Conservation (phyloP, 2,797 vertebrate genomes). For the Trichosurus vulpecula region DNA sequence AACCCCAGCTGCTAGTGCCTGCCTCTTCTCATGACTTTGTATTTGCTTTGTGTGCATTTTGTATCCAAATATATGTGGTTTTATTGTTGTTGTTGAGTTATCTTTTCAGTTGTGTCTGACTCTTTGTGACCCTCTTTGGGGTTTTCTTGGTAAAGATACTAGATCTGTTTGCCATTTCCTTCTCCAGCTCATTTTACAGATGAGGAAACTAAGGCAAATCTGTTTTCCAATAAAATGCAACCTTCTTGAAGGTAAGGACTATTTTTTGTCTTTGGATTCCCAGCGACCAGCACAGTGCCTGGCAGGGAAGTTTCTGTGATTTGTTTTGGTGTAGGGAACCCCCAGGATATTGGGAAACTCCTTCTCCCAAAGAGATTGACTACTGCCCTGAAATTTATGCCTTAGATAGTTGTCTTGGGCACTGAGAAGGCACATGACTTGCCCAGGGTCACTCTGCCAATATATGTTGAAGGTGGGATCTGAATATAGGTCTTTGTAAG, state of each 20-base stretch:
- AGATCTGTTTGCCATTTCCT: not conserved
- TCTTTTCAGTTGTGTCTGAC: too few relatives aligned
- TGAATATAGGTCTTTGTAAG: not conserved
- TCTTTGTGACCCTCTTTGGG: too few relatives aligned
- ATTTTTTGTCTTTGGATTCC: not conserved
- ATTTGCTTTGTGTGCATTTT: not conserved
- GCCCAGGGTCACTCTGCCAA: not conserved
- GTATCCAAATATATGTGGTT: not conserved
- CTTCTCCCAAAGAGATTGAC: not conserved
- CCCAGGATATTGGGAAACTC: not conserved
- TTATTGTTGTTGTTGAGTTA: too few relatives aligned
- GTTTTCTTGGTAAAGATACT: too few relatives aligned
- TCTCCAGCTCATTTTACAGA: not conserved
- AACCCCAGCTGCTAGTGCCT: not conserved
- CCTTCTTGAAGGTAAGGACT: not conserved
- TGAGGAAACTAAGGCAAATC: not conserved
- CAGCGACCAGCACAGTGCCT: not conserved
- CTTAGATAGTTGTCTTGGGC: too few relatives aligned
- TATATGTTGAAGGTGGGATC: not conserved
- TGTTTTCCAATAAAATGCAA: not conserved
- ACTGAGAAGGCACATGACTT: not conserved
- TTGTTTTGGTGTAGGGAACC: not conserved
- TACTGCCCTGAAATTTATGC: not conserved
- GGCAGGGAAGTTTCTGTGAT: not conserved
- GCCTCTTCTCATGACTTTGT: not conserved